phyloP scores from a whole-genome alignment of 2,113 vertebrate species.

The Abramis brama region DNA sequence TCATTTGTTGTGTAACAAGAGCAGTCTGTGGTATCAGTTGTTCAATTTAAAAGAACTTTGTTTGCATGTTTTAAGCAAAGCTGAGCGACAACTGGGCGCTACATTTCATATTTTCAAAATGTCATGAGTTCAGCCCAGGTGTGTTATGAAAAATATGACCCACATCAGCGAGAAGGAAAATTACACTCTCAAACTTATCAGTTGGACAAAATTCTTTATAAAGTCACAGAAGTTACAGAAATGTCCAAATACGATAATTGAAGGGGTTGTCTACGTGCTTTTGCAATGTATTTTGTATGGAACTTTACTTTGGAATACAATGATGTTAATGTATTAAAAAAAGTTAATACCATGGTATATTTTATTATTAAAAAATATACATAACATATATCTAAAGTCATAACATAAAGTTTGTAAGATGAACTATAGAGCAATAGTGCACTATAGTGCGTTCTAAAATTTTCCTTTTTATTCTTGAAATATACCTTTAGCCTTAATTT shows the following conservation, averaged over 20 bases:
- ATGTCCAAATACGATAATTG: background rate
- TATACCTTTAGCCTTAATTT: no score
- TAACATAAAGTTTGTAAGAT: no score
- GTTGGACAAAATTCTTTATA: background rate
- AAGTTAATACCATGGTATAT: no score
- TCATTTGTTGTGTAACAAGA: background rate
- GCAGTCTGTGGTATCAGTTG: background rate
- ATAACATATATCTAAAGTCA: no score
- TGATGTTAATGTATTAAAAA: background rate
- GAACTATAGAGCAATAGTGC: background rate
- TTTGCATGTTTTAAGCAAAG: slow-evolving; percentile 33
- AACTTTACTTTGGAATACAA: background rate
- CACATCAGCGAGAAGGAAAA: background rate
- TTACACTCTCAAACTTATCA: background rate
- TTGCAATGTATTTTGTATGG: background rate
- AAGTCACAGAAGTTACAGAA: background rate
- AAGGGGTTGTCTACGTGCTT: background rate
- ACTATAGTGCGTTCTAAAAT: background rate
- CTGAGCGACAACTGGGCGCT: background rate
- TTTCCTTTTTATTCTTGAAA: no score
- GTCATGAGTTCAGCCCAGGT: slow-evolving; percentile 13
- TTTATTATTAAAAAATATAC: no score
- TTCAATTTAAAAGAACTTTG: background rate
- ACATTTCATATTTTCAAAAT: background rate
- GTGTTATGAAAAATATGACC: background rate